These are phyloP conservation scores for Acrossocheilus fasciatus DNA, from an alignment of 2,797 vertebrate species.

Conservation along the genomic window DNA sequence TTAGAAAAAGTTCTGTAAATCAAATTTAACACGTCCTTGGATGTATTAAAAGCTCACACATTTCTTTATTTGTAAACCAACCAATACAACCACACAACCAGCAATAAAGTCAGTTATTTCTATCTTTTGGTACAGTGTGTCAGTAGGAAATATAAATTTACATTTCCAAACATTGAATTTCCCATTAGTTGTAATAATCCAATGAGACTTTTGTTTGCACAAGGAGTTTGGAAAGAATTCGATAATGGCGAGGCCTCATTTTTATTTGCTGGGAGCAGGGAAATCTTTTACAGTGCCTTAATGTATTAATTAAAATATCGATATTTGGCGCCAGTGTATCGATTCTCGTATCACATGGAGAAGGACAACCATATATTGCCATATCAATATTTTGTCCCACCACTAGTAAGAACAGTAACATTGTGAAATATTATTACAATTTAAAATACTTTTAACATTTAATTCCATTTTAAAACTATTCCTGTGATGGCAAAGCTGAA, in stretches of 20 bases:
- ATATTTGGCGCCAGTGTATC: background rate
- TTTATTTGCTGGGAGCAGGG: background rate
- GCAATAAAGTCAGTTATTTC: background rate
- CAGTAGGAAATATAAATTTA: background rate
- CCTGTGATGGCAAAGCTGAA: background rate
- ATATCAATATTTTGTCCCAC: background rate
- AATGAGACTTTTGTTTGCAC: background rate
- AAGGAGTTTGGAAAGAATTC: background rate
- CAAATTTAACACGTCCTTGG: background rate
- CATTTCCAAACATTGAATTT: background rate
- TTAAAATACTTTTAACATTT: background rate
- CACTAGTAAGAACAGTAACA: too few species aligned
- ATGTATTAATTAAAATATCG: background rate
- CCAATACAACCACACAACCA: too few species aligned
- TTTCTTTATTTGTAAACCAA: background rate
- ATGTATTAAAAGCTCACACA: background rate
- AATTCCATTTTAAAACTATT: background rate
- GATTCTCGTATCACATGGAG: background rate
- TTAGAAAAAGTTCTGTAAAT: background rate
- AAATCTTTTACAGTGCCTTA: background rate
- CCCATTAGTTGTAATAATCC: background rate
- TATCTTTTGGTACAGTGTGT: background rate
- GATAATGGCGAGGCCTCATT: background rate
- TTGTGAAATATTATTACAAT: background rate
- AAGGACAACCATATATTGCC: background rate